These are phyloP conservation scores for Eurytoma californica DNA, from an alignment of 2,888 invertebrate genomes.

Conservation along the genomic window DNA sequence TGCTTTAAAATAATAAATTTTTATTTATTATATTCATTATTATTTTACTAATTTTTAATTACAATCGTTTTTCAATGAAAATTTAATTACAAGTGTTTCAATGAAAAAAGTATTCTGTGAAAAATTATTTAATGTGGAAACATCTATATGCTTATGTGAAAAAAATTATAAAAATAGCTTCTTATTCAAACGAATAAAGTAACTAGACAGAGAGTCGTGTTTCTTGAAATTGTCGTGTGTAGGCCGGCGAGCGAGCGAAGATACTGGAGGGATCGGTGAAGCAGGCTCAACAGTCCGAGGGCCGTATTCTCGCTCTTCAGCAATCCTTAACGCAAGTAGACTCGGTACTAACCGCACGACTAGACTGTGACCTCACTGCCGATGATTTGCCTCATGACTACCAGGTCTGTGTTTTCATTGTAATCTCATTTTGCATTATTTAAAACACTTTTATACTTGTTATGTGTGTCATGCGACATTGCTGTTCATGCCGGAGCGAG, in stretches of 20 bases:
- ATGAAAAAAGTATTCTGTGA: too few species aligned
- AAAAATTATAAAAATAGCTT: neutral
- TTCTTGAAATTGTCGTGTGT: slow-evolving; percentile 64
- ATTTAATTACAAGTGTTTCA: too few species aligned
- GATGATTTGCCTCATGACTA: slow-evolving; percentile 88
- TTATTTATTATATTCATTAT: neutral
- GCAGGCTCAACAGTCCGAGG: slow-evolving; percentile 86
- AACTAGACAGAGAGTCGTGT: slow-evolving; percentile 41
- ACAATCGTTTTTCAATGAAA: too few species aligned
- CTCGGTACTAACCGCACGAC: slow-evolving; percentile 81
- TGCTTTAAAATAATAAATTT: slow-evolving; percentile 16
- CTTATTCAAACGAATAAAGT: neutral
- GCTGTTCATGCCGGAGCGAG: too few species aligned
- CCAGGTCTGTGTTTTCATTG: slow-evolving; percentile 76
- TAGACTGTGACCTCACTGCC: slow-evolving; percentile 86
- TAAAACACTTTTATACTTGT: too few species aligned
- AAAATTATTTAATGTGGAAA: too few species aligned
- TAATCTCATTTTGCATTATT: slow-evolving; percentile 21
- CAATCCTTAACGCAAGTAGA: slow-evolving; percentile 84
- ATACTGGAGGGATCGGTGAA: slow-evolving; percentile 83
- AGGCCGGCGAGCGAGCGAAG: slow-evolving; percentile 80
- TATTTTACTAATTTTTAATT: too few species aligned
- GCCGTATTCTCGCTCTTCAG: slow-evolving; percentile 83
- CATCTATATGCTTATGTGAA: neutral
- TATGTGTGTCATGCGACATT: too few species aligned